Conservation (phyloP, 2,113 vertebrate species). For the Nannospalax galili region DNA sequence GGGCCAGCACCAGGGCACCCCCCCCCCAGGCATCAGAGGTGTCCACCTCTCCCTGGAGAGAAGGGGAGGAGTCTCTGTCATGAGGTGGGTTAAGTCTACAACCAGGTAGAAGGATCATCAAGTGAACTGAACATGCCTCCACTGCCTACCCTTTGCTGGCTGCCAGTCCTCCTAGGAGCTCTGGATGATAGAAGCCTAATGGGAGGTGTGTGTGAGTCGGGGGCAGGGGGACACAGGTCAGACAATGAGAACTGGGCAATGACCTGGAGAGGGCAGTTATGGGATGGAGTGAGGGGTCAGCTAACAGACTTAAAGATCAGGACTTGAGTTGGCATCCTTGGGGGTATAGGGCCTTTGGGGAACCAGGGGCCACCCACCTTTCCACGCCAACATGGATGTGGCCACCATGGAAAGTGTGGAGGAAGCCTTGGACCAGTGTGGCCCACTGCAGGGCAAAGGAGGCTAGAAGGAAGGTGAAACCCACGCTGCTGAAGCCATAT, state of each 20-base stretch:
- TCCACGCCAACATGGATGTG: constrained; percentile 90
- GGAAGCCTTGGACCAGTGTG: constrained; percentile 91
- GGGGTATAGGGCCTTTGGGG: neutral
- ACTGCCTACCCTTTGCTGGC: constrained; percentile 53
- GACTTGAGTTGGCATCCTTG: no score
- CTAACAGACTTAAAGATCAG: neutral
- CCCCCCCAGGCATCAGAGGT: no score
- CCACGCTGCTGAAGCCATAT: constrained; percentile 89
- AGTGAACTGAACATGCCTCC: neutral
- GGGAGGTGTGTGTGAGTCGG: constrained; percentile 75
- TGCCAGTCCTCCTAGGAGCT: constrained; percentile 79
- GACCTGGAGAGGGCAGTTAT: neutral
- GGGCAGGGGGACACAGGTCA: constrained; percentile 84
- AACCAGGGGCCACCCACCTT: constrained; percentile 85
- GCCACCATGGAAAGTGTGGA: constrained; percentile 84
- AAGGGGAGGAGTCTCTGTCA: neutral
- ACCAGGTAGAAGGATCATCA: constrained; percentile 51
- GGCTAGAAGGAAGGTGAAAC: constrained; percentile 91
- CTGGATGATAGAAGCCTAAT: neutral
- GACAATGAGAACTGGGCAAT: neutral
- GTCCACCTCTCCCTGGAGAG: neutral
- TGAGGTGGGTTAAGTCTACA: neutral
- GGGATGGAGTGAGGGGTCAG: neutral
- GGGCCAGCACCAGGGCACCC: no score
- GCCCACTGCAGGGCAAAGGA: constrained; percentile 95